A percentile compares a stretch with the other conserved stretches of the same genome.
These are phyloP conservation scores for Ophioderma brevispina DNA, from an alignment of 35 echinoderm and acorn worm genomes.

Conservation along the genomic window DNA sequence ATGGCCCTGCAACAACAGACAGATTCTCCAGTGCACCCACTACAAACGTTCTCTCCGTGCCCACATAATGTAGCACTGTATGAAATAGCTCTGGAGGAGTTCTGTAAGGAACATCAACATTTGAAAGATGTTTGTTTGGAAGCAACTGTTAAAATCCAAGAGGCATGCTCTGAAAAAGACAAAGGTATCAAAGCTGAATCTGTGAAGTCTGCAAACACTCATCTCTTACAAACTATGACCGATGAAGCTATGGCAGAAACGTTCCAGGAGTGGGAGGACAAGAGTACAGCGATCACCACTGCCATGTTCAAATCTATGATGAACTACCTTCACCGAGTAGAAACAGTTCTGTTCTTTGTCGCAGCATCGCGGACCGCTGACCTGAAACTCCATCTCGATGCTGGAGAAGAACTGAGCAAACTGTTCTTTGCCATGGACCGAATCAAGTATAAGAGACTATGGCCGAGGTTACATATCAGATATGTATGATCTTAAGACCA, in stretches of 20 bases:
- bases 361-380: not conserved
- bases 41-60: slow-evolving; percentile 39
- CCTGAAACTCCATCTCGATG: slow-evolving; percentile 29
- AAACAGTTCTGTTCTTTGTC: slow-evolving; percentile 15
- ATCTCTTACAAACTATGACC: not conserved
- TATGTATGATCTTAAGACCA: slow-evolving; percentile 27
- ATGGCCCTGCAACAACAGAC: slow-evolving; percentile 46
- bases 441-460: slow-evolving; percentile 38
- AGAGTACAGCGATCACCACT: not conserved
- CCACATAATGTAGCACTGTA: slow-evolving; percentile 28
- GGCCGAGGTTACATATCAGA: slow-evolving; percentile 40
- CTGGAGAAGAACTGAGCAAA: slow-evolving; percentile 35
- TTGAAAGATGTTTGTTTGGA: not conserved
- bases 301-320: slow-evolving; percentile 14
- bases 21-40: slow-evolving; percentile 32
- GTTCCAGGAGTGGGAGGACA: not conserved
- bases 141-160: not conserved
- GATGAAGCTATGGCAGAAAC: not conserved
- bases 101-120: not conserved
- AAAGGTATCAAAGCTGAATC: not conserved
- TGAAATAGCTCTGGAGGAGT: slow-evolving; percentile 4
- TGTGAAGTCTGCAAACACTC: not conserved
- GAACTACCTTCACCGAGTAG: slow-evolving; percentile 9
- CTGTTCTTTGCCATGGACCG: slow-evolving; percentile 47
- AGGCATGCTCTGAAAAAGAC: not conserved